Conservation (phyloP, 1,140 invertebrate species). For the Eriocheir sinensis region DNA sequence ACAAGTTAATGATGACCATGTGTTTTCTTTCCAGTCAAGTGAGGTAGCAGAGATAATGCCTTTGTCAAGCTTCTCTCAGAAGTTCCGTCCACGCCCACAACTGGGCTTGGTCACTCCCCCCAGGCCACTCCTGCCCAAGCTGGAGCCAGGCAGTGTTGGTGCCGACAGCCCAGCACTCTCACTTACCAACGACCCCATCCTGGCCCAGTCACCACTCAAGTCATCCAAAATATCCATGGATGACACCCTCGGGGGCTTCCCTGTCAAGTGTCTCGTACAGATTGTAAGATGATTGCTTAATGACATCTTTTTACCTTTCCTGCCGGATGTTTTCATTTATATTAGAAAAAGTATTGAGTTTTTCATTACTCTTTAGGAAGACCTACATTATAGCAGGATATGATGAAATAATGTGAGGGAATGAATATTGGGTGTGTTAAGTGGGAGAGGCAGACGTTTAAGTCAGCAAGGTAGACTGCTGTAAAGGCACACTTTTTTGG, state of each 20-base stretch:
- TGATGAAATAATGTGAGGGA: no score
- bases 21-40: constrained; percentile 86
- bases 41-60: constrained; percentile 95
- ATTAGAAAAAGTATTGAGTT: no score
- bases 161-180: constrained; percentile 77
- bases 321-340: no score
- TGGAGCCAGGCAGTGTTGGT: constrained; percentile 64
- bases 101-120: constrained; percentile 85
- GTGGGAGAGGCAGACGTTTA: no score
- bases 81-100: constrained; percentile 88
- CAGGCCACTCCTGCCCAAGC: constrained; percentile 82
- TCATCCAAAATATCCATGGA: constrained; percentile 81
- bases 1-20: neutral
- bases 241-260: constrained; percentile 89
- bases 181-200: constrained; percentile 82
- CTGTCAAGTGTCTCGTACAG: constrained; percentile 91
- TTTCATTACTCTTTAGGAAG: no score
- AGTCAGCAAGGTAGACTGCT: no score
- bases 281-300: constrained; percentile 87
- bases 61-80: constrained; percentile 91
- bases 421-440: no score
- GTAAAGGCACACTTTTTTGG: no score
- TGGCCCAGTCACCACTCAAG: constrained; percentile 82
- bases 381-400: no score
- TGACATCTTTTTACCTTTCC: no score